phyloP scores from a whole-genome alignment of 2,888 invertebrate species.

The Ceramica pisi region DNA sequence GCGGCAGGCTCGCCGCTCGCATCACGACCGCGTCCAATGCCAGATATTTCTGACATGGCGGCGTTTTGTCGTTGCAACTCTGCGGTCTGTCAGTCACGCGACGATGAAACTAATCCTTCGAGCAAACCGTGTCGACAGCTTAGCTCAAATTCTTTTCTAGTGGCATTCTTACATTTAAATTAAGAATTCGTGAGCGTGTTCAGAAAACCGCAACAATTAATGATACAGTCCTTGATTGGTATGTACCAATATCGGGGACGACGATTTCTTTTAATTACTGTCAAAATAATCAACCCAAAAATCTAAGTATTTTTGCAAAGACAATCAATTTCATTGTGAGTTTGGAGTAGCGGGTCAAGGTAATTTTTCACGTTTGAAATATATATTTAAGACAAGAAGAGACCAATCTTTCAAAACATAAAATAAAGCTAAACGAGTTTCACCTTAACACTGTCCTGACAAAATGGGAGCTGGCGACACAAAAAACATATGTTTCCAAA shows the following conservation, averaged over 20 bases:
- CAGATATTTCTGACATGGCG: conserved; percentile 63
- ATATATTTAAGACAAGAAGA: background rate
- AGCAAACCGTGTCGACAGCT: conserved; percentile 53
- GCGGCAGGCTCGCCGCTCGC: conserved; percentile 39
- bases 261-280: conserved; percentile 46
- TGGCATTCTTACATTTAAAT: conserved; percentile 44
- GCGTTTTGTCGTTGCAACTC: conserved; percentile 67
- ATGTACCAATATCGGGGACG: conserved; percentile 21
- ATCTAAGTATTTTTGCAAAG: conserved; percentile 31
- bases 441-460: conserved; percentile 19
- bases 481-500: conserved; percentile 61
- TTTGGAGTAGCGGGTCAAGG: conserved; percentile 30
- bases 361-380: conserved; percentile 16
- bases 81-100: conserved; percentile 68
- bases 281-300: conserved; percentile 43
- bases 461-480: conserved; percentile 41
- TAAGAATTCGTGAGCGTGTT: conserved; percentile 38
- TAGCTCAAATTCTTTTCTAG: conserved; percentile 57
- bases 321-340: conserved; percentile 44
- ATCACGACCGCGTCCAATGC: conserved; percentile 58
- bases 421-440: conserved; percentile 30
- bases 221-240: conserved; percentile 40
- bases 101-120: conserved; percentile 59
- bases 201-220: conserved; percentile 28
- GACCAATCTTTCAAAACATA: conserved; percentile 23